Base-by-base conservation (phyloP, 1,140 invertebrate species). In the Drosophila busckii region DNA sequence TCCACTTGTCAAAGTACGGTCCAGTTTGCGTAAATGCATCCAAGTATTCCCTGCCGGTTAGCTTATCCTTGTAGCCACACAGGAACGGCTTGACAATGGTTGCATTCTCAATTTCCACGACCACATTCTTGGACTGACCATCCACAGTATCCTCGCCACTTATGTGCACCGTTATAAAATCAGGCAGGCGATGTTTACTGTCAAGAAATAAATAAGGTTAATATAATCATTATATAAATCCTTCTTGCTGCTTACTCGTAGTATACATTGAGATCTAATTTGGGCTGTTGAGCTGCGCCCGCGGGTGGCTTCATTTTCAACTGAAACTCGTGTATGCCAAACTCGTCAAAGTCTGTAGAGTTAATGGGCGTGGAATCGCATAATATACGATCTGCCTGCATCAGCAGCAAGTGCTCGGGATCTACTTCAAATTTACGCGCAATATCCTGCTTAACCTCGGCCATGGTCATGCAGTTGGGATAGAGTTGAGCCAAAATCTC, bases 11-110 rank as follows among this genome's bases (percentile, higher is more conserved):
- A 6, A 84, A 70, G 16, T 73, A 69, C 1, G 91, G 90, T 7
- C 89, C 90, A 6, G 91, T 92, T 83, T 92, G 91, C 0, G 90
- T 89, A 44, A 87, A 89, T 10, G 90, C 91, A 69, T 92, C 89
- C 32, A 90, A 76, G 69, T 91, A 92, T 60, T 89, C 86, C 4
- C 88, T 70, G 16, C 61, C 68, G 28, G 88, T 91, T 31, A 66
- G 53, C 40, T 65, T 88, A 49, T 91, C 70, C 17, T 82, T 69
- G 87, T 91, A 92, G 16, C 91, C 91, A 31, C 91, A 91, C 5
- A 92, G 61, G 68, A 88, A 90, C 0, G 91, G 90, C 54, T 92
- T 92, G 1, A 78, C 54, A 17, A 91, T 90, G 0, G 64, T 78
- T 15, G 82, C 60, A 70, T 90, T 88, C 32, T 89, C 84, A n/a